Percentiles rank a stretch among this genome's conserved stretches.
Conservation (phyloP, 2,113 vertebrate species). For the Saccopteryx bilineata region DNA sequence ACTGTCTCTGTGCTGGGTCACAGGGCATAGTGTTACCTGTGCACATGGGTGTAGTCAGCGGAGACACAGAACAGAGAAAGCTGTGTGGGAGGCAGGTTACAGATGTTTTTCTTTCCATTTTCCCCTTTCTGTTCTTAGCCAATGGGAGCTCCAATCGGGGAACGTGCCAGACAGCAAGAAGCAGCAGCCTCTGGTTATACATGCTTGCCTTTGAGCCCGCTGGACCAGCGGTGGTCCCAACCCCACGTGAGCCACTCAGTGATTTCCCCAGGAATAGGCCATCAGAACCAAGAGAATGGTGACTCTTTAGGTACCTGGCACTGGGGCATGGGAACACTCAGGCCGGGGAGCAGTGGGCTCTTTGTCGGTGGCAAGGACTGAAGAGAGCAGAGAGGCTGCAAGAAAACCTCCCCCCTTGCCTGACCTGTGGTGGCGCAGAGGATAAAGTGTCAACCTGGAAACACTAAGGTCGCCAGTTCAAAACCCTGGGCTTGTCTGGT, state of each 20-base stretch:
- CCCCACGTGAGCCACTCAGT: neutral
- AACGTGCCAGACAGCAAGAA: neutral
- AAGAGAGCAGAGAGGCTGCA: neutral
- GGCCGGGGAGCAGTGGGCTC: neutral
- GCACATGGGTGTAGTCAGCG: neutral
- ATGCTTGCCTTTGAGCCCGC: neutral
- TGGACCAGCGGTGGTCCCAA: neutral
- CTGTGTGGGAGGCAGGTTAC: too few species aligned
- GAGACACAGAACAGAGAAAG: neutral
- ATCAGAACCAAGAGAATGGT: neutral
- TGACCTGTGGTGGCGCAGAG: too few species aligned
- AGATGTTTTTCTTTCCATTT: neutral
- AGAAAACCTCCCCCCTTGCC: neutral
- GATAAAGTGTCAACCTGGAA: too few species aligned
- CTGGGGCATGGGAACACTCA: neutral
- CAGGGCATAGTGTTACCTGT: rapidly evolving
- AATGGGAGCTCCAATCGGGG: rapidly evolving
- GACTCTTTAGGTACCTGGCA: neutral
- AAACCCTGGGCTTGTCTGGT: too few species aligned
- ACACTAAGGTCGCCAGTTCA: too few species aligned
- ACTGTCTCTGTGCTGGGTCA: neutral
- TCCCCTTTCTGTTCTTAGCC: neutral
- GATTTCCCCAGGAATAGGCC: neutral
- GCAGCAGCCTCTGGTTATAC: rapidly evolving
- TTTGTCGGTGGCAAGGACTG: rapidly evolving